Conservation (phyloP, 2,113 vertebrate genomes). For the Miniopterus natalensis region DNA sequence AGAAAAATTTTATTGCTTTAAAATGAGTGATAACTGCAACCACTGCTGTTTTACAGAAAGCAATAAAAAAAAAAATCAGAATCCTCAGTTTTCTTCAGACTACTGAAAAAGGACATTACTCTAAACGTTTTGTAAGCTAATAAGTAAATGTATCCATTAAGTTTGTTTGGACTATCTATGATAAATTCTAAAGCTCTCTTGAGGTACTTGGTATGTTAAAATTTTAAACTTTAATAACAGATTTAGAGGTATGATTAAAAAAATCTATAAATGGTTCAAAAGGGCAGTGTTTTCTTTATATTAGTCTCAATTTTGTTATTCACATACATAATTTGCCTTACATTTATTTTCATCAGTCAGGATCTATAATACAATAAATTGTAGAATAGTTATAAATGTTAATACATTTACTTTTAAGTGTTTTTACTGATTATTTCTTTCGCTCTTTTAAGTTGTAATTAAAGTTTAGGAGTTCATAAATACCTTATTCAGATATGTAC, state of each 20-base stretch:
- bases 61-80: conserved; percentile 17
- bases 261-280: conserved; percentile 4
- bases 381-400: conserved; percentile 54
- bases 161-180: conserved; percentile 32
- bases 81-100: conserved; percentile 53
- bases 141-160: conserved; percentile 40
- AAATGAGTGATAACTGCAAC: conserved; percentile 24
- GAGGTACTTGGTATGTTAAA: conserved; percentile 35
- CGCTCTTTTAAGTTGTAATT: conserved; percentile 60
- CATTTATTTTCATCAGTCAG: conserved; percentile 50
- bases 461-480: conserved; percentile 70
- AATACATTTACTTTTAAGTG: conserved; percentile 44
- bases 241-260: neutral
- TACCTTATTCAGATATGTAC: conserved; percentile 59
- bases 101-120: conserved; percentile 63
- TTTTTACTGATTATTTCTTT: conserved; percentile 59
- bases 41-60: conserved; percentile 60
- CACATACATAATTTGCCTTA: conserved; percentile 49
- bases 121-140: conserved; percentile 13
- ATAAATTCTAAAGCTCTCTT: conserved; percentile 53
- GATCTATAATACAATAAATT: conserved; percentile 34
- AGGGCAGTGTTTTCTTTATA: conserved; percentile 54
- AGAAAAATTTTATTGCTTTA: conserved; percentile 24
- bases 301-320: conserved; percentile 55
- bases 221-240: conserved; percentile 55